Conservation (phyloP, 2,113 vertebrate species). For the Sebastes schlegelii region DNA sequence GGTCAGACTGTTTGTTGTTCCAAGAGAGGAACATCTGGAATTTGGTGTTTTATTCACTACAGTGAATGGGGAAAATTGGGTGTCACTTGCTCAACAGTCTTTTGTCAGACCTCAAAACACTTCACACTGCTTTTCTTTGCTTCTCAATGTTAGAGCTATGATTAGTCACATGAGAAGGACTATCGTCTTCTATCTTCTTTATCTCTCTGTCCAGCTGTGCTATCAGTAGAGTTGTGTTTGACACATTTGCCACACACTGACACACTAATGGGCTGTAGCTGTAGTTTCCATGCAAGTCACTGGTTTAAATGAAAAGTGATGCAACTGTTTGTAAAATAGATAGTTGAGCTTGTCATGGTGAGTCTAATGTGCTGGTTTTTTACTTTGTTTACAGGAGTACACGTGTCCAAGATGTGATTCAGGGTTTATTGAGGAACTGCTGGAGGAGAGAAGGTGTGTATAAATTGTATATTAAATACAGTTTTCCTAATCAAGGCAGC, state of each 20-base stretch:
- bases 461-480: neutral
- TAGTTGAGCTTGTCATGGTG: neutral
- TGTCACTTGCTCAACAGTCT: too few relatives aligned
- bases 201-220: neutral
- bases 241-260: neutral
- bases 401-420: conserved; percentile 96
- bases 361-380: neutral
- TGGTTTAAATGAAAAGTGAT: neutral
- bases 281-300: neutral
- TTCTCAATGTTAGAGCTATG: neutral
- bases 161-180: neutral
- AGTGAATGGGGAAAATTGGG: neutral
- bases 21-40: neutral
- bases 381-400: conserved; percentile 86
- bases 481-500: neutral
- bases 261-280: neutral
- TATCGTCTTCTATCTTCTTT: neutral
- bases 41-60: neutral
- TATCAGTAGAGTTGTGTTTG: neutral
- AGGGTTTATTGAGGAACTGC: conserved; percentile 96
- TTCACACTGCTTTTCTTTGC: neutral
- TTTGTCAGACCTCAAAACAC: neutral
- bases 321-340: neutral
- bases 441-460: conserved; percentile 91
- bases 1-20: neutral